A percentile compares a stretch with the other conserved stretches of the same genome.
These are phyloP conservation scores for Ctenopoma multispine DNA, from an alignment of 2,797 vertebrate species.

Conservation along the genomic window DNA sequence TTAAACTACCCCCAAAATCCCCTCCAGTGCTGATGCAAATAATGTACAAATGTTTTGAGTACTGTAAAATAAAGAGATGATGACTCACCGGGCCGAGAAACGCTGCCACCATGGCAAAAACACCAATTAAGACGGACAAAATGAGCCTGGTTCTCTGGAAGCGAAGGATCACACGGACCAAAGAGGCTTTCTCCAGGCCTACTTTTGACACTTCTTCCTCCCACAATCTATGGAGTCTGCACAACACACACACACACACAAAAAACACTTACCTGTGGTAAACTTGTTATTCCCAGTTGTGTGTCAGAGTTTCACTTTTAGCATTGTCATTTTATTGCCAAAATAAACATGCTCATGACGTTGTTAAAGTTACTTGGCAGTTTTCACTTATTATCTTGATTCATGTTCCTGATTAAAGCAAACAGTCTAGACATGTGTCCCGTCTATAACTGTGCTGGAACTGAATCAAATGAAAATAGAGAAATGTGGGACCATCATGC, in stretches of 20 bases:
- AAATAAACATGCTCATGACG: not conserved
- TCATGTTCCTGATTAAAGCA: not conserved
- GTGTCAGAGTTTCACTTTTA: not conserved
- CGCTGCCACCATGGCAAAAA: conserved; percentile 64
- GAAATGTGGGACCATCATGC: not conserved
- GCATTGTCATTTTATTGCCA: not conserved
- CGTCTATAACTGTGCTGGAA: not conserved
- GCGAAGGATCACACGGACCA: conserved; percentile 72
- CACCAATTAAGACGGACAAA: conserved; percentile 52
- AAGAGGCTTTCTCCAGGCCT: conserved; percentile 84
- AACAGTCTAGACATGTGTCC: not conserved
- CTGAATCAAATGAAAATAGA: not conserved
- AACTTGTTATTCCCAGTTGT: too few relatives aligned
- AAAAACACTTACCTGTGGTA: too few relatives aligned
- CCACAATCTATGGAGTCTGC: conserved; percentile 83
- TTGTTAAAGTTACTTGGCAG: not conserved
- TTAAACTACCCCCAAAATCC: too few relatives aligned
- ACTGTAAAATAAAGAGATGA: not conserved
- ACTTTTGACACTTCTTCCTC: conserved; percentile 79
- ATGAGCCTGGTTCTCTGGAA: conserved; percentile 84
- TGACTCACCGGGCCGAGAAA: conserved; percentile 80
- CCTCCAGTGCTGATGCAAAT: too few relatives aligned
- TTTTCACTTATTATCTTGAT: not conserved
- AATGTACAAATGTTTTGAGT: too few relatives aligned
- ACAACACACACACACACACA: too few relatives aligned